These are phyloP conservation scores for Cheilosia impressa DNA, from an alignment of 2,888 invertebrate genomes.

Conservation along the genomic window DNA sequence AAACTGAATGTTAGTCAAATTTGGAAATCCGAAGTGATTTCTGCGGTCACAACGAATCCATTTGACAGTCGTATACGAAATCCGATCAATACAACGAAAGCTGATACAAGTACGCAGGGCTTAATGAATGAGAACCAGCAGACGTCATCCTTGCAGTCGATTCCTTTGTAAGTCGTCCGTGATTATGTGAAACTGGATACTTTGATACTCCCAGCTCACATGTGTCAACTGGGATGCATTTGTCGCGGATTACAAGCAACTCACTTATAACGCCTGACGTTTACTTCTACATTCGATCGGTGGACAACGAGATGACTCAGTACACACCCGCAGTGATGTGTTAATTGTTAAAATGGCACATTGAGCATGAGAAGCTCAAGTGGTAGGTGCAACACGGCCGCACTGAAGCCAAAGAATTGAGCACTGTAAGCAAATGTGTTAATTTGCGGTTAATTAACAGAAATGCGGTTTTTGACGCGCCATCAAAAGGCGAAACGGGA, in stretches of 20 bases:
- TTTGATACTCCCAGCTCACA: conserved; percentile 7
- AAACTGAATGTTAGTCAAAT: not conserved
- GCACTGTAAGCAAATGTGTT: conserved; percentile 63
- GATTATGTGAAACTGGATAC: conserved; percentile 54
- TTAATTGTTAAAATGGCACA: conserved; percentile 61
- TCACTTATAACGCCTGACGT: conserved; percentile 66
- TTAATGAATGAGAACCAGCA: conserved; percentile 20
- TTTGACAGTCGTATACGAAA: conserved; percentile 26
- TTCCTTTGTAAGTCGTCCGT: conserved; percentile 34
- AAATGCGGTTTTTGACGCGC: conserved; percentile 63
- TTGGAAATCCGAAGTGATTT: not conserved
- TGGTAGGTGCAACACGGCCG: conserved; percentile 25
- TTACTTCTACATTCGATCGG: conserved; percentile 50
- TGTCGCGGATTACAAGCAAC: conserved; percentile 61
- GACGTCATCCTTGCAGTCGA: conserved; percentile 30
- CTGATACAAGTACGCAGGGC: conserved; percentile 13
- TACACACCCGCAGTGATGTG: conserved; percentile 47
- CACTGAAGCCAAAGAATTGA: conserved; percentile 32
- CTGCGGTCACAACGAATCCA: not conserved
- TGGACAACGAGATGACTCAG: conserved; percentile 59
- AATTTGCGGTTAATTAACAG: conserved; percentile 73
- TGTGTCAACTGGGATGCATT: conserved; percentile 52
- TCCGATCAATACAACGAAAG: conserved; percentile 25
- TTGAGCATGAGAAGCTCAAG: conserved; percentile 6
- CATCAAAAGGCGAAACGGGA: conserved; percentile 52